Evolutionary conservation across 2,113 vertebrate genomes (phyloP).

Genomic region (Misgurnus mizolepis): DNA sequence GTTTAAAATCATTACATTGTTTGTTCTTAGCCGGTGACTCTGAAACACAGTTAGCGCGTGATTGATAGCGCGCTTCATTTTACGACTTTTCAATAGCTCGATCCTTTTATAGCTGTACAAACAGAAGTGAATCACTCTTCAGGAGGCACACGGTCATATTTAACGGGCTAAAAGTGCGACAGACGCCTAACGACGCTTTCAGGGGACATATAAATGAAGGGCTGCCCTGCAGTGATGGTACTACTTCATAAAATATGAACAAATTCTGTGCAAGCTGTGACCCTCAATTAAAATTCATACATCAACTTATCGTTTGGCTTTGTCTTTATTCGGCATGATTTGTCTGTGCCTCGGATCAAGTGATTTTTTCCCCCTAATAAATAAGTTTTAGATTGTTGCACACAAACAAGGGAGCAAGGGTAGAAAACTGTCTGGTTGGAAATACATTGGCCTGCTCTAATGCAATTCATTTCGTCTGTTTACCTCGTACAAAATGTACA

Average conservation of each 20-base stretch:
- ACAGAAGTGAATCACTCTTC: constrained; percentile 90
- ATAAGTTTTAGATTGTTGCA: constrained; percentile 88
- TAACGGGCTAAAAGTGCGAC: constrained; percentile 60
- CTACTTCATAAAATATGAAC: constrained; percentile 36
- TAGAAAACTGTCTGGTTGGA: constrained; percentile 83
- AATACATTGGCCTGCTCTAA: constrained; percentile 85
- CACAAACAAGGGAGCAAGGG: constrained; percentile 76
- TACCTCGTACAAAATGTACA: constrained; percentile 87
- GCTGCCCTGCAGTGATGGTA: constrained; percentile 35
- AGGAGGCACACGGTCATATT: constrained; percentile 71
- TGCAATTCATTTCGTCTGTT: constrained; percentile 91
- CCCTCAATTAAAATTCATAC: constrained; percentile 25
- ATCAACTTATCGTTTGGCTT: constrained; percentile 5
- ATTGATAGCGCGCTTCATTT: constrained; percentile 91
- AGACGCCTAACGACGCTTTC: constrained; percentile 49
- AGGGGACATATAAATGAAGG: constrained; percentile 20
- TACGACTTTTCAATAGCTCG: constrained; percentile 91
- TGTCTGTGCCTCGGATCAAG: constrained; percentile 82
- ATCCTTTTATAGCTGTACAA: constrained; percentile 89
- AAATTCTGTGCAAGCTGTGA: constrained; percentile 12
- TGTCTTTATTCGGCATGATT: constrained; percentile 75
- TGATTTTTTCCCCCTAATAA: constrained; percentile 82
- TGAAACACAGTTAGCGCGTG: constrained; percentile 79
- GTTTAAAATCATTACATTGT: constrained; percentile 84
- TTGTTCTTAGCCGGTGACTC: constrained; percentile 81